Percentiles rank a stretch among this genome's conserved stretches.
These are phyloP conservation scores for Phymastichus coffea DNA, from an alignment of 1,140 invertebrate species.

Conservation along the genomic window DNA sequence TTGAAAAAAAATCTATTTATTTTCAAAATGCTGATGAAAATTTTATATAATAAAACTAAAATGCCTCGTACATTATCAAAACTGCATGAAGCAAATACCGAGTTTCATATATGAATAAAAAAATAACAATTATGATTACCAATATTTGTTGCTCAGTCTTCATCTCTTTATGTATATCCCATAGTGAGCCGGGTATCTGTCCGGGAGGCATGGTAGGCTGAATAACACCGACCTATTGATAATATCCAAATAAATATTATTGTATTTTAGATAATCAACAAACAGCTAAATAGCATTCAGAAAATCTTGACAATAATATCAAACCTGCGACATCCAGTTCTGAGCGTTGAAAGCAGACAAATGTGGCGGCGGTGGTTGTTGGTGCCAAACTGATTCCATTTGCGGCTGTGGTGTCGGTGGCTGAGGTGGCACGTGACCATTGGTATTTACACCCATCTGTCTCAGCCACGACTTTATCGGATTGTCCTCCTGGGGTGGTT, in stretches of 20 bases:
- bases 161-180: constrained; percentile 55
- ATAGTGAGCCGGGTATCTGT: constrained; percentile 49
- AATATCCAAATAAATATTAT: constrained; percentile 11
- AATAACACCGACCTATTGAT: constrained; percentile 46
- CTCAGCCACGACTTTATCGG: constrained; percentile 58
- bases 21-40: too few relatives aligned
- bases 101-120: too few relatives aligned
- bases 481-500: constrained; percentile 48
- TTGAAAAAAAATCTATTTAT: too few relatives aligned
- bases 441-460: constrained; percentile 52
- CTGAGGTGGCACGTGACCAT: constrained; percentile 43
- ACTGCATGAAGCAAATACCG: too few relatives aligned
- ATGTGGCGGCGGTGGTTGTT: constrained; percentile 45
- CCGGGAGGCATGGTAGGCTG: constrained; percentile 47
- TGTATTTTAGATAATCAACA: too few relatives aligned
- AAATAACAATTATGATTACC: constrained; percentile 34
- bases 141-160: constrained; percentile 60
- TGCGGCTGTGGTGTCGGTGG: constrained; percentile 38
- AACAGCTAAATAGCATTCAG: too few relatives aligned
- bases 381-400: constrained; percentile 49
- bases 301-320: neutral
- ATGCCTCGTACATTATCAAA: too few relatives aligned
- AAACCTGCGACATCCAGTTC: constrained; percentile 51
- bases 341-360: constrained; percentile 47
- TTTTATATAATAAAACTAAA: too few relatives aligned